Conservation (phyloP, 2,113 vertebrate species). For the Puffinus mauretanicus region DNA sequence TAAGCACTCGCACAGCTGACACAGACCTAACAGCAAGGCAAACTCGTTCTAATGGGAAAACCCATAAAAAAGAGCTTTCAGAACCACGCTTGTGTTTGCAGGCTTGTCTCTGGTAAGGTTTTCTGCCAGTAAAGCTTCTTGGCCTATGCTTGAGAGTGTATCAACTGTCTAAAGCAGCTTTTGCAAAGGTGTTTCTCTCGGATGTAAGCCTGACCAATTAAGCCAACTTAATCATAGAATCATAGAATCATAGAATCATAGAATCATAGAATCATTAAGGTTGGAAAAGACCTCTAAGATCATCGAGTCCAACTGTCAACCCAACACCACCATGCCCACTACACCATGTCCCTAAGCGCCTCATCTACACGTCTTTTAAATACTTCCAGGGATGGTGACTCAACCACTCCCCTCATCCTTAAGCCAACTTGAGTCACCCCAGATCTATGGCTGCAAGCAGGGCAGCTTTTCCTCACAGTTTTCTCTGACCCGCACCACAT, state of each 20-base stretch:
- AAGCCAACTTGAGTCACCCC: neutral
- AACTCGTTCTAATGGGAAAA: neutral
- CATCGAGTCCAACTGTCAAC: too few species aligned
- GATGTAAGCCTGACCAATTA: neutral
- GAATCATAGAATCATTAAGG: too few species aligned
- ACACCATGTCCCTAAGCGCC: too few species aligned
- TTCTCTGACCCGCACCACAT: neutral
- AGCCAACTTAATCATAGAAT: neutral
- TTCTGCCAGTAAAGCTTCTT: neutral
- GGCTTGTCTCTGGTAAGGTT: neutral
- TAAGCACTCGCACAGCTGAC: neutral
- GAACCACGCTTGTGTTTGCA: fast-evolving
- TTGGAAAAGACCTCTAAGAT: too few species aligned
- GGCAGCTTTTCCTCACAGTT: neutral
- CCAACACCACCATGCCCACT: too few species aligned
- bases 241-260: too few species aligned
- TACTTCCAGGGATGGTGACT: too few species aligned
- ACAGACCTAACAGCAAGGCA: neutral
- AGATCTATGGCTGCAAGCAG: neutral
- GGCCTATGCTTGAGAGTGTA: neutral
- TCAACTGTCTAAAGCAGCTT: neutral
- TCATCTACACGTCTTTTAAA: too few species aligned
- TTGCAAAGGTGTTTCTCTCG: neutral
- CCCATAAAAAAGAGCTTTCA: neutral
- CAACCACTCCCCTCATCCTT: too few species aligned